phyloP scores from a whole-genome alignment of 2,888 invertebrate species.

The Meiosimyza decipiens region DNA sequence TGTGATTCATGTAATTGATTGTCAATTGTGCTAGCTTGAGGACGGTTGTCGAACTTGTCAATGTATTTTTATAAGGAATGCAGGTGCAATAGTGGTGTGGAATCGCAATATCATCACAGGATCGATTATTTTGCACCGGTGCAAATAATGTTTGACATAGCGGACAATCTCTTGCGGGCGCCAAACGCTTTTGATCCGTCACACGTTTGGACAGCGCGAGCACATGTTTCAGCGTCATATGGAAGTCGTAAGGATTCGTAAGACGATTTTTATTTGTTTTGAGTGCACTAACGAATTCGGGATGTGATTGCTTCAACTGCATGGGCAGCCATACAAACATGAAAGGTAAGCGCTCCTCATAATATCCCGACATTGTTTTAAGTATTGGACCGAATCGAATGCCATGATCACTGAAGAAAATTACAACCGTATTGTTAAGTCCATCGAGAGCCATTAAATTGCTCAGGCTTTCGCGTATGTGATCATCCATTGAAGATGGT shows the following conservation, averaged over 20 bases:
- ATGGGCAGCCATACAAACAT: slow-evolving; percentile 76
- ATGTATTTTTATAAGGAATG: too few relatives aligned
- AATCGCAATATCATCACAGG: slow-evolving; percentile 74
- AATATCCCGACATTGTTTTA: slow-evolving; percentile 74
- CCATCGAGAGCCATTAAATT: slow-evolving; percentile 71
- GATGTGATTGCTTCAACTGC: slow-evolving; percentile 70
- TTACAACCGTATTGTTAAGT: slow-evolving; percentile 70
- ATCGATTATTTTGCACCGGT: slow-evolving; percentile 60
- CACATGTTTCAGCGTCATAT: slow-evolving; percentile 75
- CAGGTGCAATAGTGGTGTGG: slow-evolving; percentile 71
- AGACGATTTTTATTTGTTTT: slow-evolving; percentile 72
- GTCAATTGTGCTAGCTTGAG: too few relatives aligned
- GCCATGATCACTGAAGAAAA: slow-evolving; percentile 82
- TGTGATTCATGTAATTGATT: too few relatives aligned
- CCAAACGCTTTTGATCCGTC: slow-evolving; percentile 37
- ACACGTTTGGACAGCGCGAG: slow-evolving; percentile 66
- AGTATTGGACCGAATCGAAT: slow-evolving; percentile 76
- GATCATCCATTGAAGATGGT: background rate
- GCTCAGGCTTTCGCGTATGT: slow-evolving; percentile 18
- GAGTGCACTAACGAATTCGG: slow-evolving; percentile 70
- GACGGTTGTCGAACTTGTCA: too few relatives aligned
- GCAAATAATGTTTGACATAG: slow-evolving; percentile 74
- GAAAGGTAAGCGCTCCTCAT: slow-evolving; percentile 80
- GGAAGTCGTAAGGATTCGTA: slow-evolving; percentile 79
- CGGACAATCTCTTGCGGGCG: slow-evolving; percentile 70